Conservation (phyloP, 2,797 vertebrate species). For the Champsocephalus esox region DNA sequence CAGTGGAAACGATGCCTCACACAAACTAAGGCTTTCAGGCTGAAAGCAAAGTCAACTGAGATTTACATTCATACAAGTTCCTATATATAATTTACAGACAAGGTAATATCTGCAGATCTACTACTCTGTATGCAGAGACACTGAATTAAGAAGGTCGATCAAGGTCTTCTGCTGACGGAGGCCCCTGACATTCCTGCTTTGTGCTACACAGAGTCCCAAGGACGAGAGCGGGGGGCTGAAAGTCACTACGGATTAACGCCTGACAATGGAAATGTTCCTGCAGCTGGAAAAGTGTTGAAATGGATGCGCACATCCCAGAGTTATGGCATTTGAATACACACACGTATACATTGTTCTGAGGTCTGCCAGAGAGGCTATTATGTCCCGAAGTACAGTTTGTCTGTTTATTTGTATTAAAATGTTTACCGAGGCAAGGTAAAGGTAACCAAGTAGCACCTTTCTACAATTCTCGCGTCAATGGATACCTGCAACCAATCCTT, state of each 20-base stretch:
- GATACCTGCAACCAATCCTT: too few relatives aligned
- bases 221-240: conserved; percentile 51
- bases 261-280: conserved; percentile 70
- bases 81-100: conserved; percentile 17
- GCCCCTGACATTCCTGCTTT: conserved; percentile 58
- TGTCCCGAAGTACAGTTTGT: conserved; percentile 13
- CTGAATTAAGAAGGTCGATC: conserved; percentile 40
- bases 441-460: too few relatives aligned
- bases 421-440: too few relatives aligned
- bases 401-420: background rate
- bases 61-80: background rate
- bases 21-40: conserved; percentile 11
- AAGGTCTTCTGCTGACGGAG: conserved; percentile 41
- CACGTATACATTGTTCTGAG: conserved; percentile 28
- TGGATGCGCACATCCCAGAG: conserved; percentile 9
- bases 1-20: conserved; percentile 8
- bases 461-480: too few relatives aligned
- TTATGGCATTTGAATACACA: background rate
- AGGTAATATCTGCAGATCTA: conserved; percentile 25
- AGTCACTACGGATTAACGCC: conserved; percentile 74
- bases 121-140: conserved; percentile 8
- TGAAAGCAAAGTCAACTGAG: background rate
- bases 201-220: conserved; percentile 50
- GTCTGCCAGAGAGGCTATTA: conserved; percentile 15
- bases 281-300: conserved; percentile 61